Base-by-base conservation (phyloP, 2,797 vertebrate species). In the Psittacula echo region DNA sequence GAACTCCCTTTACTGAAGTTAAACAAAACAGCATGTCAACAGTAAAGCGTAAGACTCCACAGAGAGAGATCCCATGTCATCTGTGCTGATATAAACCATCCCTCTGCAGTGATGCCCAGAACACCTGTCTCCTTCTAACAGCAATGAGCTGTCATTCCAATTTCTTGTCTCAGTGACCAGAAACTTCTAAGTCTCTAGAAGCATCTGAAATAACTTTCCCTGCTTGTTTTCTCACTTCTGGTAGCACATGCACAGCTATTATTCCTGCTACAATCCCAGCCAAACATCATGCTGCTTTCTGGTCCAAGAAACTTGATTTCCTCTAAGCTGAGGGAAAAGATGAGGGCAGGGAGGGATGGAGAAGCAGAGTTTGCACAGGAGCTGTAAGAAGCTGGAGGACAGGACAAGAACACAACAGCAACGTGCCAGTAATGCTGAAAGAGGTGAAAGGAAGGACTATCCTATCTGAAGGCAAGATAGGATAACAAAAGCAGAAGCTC, bases 261-360 rank as follows among this genome's bases (percentile, higher is more conserved):
- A 1, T 14, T 66, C 53, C 66, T 7, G 22, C 8, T 58, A 70
- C 8, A 23, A 0, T 0, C 15, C 41, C 9, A 86, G 11, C 6
- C 34, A 79, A 70, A 54, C 39, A 70, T 27, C 39, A 27, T 3
- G 6, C 23, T 68, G 37, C 41, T 58, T 29, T 27, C 58, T 70
- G 27, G 19, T 17, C 19, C 44, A 37, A 70, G 62, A 75, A 81
- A 66, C n/a, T 9, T 0, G 0, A n/a, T n/a, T 41, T 61, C 48
- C 18, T 26, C 22, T 70, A 66, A 13, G 1, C 0, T 44, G 42
- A 51, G 30, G 8, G 17, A 60, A 48, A 53, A 42, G 11, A 75
- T 0, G 5, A 61, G 13, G 5, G 7, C 12, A 48, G 9, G 18
- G 22, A 92, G 29, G 10, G 30, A 84, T 54, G 37, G 20, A 72